Base-by-base conservation (phyloP, 2,797 vertebrate species). In the Oreochromis mossambicus region DNA sequence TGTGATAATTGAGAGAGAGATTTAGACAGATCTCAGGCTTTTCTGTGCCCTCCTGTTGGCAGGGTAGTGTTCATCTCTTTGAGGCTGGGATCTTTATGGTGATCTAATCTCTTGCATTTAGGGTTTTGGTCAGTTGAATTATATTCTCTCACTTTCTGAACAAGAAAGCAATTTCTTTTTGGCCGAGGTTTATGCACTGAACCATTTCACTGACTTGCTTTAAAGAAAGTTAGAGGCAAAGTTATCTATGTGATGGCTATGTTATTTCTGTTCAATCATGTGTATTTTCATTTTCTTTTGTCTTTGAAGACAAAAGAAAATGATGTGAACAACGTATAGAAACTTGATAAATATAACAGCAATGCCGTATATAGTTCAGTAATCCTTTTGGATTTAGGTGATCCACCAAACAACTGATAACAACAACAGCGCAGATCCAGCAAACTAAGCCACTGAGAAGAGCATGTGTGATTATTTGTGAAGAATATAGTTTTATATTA, bases 61-160 rank as follows among this genome's bases (percentile, higher is more conserved):
- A 55, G 84, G 10, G 56, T 54, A 88, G 81, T 77, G 79, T 88
- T 93, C 91, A 81, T 92, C 87, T 92, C 82, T 86, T 76, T 85
- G 48, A 86, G 77, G 6, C 84, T 32, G 54, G 68, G 66, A 86
- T 92, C 91, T 87, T 90, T 81, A 87, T 75, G 80, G 51, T 73
- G 52, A 92, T 93, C 78, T 92, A 89, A 94, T 92, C 90, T 88
- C 73, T 63, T 13, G 77, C 86, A 79, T 91, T 94, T 88, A 88
- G 82, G 70, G 34, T 87, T 87, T 86, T 85, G 92, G 90, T 87
- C 91, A 92, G 82, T 58, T 92, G 90, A 94, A 92, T 92, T 88
- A 91, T 88, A 87, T 90, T 84, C 86, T 85, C 80, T 92, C 89
- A 88, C 84, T 89, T 91, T 92, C 80, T 86, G 86, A 92, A 80